Evolutionary conservation across 53 echinoderm and acorn worm species (phyloP).

Genomic region (Henricia sp.): DNA sequence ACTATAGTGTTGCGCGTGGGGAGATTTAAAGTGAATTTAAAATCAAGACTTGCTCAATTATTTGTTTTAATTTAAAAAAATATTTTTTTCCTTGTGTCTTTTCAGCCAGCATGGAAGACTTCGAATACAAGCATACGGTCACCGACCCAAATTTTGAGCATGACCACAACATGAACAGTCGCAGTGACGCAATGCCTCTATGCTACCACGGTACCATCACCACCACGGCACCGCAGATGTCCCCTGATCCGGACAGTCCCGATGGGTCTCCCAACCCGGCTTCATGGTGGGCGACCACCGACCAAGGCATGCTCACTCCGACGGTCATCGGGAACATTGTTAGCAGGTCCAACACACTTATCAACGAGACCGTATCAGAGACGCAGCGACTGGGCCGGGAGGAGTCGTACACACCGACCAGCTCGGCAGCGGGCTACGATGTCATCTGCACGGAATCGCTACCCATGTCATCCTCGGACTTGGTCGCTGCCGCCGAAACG

Average conservation of each 20-base stretch:
- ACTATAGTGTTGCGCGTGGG: neutral
- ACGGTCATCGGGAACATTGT: constrained; percentile 85
- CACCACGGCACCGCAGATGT: constrained; percentile 74
- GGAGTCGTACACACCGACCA: constrained; percentile 83
- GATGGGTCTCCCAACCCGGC: constrained; percentile 76
- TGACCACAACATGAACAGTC: constrained; percentile 97
- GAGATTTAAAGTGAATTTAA: neutral
- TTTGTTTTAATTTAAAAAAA: neutral
- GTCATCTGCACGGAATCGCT: constrained; percentile 68
- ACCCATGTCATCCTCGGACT: constrained; percentile 70
- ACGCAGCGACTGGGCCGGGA: constrained; percentile 61
- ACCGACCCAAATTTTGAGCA: constrained; percentile 80
- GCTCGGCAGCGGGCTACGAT: constrained; percentile 79
- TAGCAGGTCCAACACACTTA: constrained; percentile 90
- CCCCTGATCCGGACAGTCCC: constrained; percentile 81
- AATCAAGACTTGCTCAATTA: neutral
- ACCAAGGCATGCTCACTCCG: constrained; percentile 62
- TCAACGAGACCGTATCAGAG: constrained; percentile 77
- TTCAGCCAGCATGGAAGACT: constrained; percentile 87
- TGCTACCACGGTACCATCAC: constrained; percentile 74
- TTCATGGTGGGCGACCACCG: constrained; percentile 78
- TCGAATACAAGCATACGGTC: constrained; percentile 93
- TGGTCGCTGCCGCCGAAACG: constrained; percentile 39
- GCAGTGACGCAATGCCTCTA: constrained; percentile 58
- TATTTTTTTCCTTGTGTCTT: neutral